A percentile compares a stretch with the other conserved stretches of the same genome.
These are phyloP conservation scores for Steinernema feltiae DNA, from an alignment of 1,140 invertebrate genomes.

Conservation along the genomic window DNA sequence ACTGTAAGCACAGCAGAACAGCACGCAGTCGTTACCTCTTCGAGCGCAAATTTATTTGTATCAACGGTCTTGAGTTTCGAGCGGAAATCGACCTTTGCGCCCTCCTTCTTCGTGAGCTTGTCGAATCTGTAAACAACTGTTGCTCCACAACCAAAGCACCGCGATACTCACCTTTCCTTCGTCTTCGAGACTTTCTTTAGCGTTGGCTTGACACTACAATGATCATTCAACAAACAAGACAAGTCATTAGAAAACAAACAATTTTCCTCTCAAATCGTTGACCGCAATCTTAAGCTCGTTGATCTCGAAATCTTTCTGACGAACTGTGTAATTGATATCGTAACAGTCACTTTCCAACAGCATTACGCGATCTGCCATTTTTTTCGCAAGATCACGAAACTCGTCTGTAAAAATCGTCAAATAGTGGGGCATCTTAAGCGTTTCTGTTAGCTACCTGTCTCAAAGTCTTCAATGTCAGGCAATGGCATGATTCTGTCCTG, in stretches of 20 bases:
- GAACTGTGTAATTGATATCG: conserved; percentile 63
- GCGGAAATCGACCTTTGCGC: background rate
- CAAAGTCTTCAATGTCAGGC: conserved; percentile 37
- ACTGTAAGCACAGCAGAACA: background rate
- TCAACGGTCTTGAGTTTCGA: background rate
- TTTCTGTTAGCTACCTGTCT: background rate
- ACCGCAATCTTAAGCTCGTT: conserved; percentile 96
- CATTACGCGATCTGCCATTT: conserved; percentile 82
- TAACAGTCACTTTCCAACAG: conserved; percentile 90
- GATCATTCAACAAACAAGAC: background rate
- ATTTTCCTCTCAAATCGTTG: conserved; percentile 98
- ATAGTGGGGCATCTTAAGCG: background rate
- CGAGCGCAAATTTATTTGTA: background rate
- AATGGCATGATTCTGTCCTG: conserved; percentile 69
- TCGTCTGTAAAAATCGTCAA: conserved; percentile 71
- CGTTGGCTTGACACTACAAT: background rate
- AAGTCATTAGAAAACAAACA: conserved; percentile 71
- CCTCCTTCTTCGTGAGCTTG: background rate
- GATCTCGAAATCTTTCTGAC: conserved; percentile 64
- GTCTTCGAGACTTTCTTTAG: conserved; percentile 3
- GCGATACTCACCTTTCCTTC: background rate
- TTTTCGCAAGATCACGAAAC: conserved; percentile 85
- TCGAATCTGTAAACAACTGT: conserved; percentile 4
- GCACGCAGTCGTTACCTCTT: background rate
- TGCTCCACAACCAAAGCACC: background rate